Base-by-base conservation (phyloP, 2,113 vertebrate genomes). In the Tragelaphus strepsiceros region DNA sequence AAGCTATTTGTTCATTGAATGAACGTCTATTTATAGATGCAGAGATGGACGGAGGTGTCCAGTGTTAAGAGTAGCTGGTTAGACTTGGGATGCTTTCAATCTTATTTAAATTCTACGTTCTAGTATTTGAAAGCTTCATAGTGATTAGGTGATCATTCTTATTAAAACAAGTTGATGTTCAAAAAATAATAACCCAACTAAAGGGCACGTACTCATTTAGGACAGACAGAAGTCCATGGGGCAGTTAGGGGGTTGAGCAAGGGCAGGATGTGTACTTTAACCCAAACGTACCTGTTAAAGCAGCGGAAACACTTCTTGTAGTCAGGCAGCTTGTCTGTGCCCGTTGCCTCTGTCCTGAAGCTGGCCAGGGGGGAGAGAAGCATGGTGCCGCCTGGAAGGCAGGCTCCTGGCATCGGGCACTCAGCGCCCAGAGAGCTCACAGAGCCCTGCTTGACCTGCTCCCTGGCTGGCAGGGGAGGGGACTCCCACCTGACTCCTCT, bases 391-490 rank as follows among this genome's bases (percentile, higher is more conserved):
- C 0, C 12, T 8, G 22, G 22, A 83, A 43, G 46, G 71, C 6
- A 51, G 58, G 28, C 8, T 0, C 17, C 13, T 0, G 19, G 26
- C 2, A 0, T 3, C 3, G 2, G 22, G 14, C 28, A 5, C 39
- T 61, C 35, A 16, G 16, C 16, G 0, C 11, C 7, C 4, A 22
- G 80, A 16, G 26, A 7, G 19, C 0, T 9, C 7, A 0, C 0
- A 2, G 30, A 11, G 5, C 1, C 53, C 32, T 67, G 46, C 58
- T 21, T 0, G 1, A 19, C 56, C 59, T 7, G 12, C 35, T 4
- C 30, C 11, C 22, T 12, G 7, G 3, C 17, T 17, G 24, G 17
- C 49, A 49, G 8, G 43, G 6, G 5, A 13, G 5, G 21, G 35
- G 13, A 6, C 2, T 8, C 39, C 46, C 16, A 13, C 12, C 8